Evolutionary conservation across 2,797 vertebrate species (phyloP), one percentile per base, ranked within the genome.

Genomic region (Clamator glandarius): DNA sequence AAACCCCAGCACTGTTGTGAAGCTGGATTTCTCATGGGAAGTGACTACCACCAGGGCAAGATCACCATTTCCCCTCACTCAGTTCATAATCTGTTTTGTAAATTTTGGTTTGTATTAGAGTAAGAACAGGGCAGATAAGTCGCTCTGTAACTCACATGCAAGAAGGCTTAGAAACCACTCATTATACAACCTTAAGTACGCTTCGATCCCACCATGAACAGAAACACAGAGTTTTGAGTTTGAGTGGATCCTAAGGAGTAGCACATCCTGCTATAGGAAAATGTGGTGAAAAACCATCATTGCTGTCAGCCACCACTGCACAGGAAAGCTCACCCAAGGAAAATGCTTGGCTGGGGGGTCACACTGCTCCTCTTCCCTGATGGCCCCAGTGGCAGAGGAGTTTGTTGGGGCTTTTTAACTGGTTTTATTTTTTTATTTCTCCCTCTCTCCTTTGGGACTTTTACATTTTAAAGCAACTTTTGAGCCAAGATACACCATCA

Each of bases 291-390:
- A 89, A 86, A 36, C 29, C 15, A 55, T 3, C 1, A 1, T 4
- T 0, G 1, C 5, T 0, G 1, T 39, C 41, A 74, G 23, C 17
- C 78, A 11, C 4, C 19, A 17, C 15, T n/a, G 36, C 15, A 11
- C n/a, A 41, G n/a, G 15, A 59, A 4, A 68, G 18, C 1, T 0
- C 23, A 31, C 16, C 19, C 16, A 13, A 26, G 41, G 26, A 80
- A 58, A 18, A 54, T 25, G 48, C 35, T 50, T 72, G n/a, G 26
- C 62, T 66, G 36, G 24, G 6, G 23, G 20, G 52, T 10, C 5
- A 52, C 16, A 20, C 20, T 12, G 20, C 26, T 77, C 31, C 55
- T 64, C 31, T 55, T 39, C 17, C 21, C 28, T 46, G 23, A 7
- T 66, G 19, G 35, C 55, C 20, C 7, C 33, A 31, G 19, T 1